These are phyloP conservation scores for Embidobia sp. DNA, from an alignment of 2,888 invertebrate species.

Conservation along the genomic window DNA sequence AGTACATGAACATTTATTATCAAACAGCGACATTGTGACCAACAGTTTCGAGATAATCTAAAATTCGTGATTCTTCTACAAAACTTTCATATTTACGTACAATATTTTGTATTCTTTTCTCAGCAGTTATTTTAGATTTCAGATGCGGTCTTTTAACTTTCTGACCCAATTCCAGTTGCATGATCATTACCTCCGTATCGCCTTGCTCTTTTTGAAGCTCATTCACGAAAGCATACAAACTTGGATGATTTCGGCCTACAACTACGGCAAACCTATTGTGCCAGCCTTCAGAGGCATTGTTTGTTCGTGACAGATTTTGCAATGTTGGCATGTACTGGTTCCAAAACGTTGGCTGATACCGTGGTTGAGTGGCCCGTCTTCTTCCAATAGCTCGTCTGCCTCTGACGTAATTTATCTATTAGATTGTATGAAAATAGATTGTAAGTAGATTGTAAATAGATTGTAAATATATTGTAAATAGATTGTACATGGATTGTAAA, in stretches of 20 bases:
- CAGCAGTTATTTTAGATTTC: neutral
- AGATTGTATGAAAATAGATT: no score
- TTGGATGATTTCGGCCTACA: slow-evolving; percentile 8
- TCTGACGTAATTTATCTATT: neutral
- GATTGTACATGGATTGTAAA: no score
- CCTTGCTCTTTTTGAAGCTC: slow-evolving; percentile 10
- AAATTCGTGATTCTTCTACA: no score
- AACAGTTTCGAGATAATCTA: no score
- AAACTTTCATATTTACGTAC: no score
- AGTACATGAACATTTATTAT: no score
- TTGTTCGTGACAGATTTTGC: neutral
- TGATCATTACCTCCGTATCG: neutral
- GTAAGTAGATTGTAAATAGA: no score
- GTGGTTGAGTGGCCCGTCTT: neutral
- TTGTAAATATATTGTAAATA: no score
- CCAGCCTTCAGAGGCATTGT: slow-evolving; percentile 9
- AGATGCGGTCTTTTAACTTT: neutral
- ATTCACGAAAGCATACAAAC: slow-evolving; percentile 1
- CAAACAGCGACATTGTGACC: no score
- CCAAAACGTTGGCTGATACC: slow-evolving; percentile 5
- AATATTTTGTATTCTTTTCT: no score
- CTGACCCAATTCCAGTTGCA: slow-evolving; percentile 5
- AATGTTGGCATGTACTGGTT: neutral
- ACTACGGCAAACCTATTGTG: slow-evolving; percentile 6
- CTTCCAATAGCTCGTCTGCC: neutral